Conservation (phyloP, 2,113 vertebrate genomes). For the Taxidea taxus region DNA sequence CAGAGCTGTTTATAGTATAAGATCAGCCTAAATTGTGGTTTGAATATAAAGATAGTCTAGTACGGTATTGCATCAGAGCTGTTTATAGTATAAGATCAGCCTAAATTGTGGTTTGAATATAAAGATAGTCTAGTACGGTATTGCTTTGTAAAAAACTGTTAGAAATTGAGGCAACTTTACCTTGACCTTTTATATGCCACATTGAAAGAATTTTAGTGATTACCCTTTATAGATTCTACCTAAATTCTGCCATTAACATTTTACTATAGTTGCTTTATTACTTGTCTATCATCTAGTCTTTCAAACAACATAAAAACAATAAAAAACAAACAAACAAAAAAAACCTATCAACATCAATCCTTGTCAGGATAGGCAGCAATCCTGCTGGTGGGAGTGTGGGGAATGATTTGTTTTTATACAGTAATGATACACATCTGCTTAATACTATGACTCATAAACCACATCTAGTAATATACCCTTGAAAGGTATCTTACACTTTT, state of each 20-base stretch:
- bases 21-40: neutral
- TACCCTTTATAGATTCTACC: neutral
- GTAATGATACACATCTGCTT: neutral
- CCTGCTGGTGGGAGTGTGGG: neutral
- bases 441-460: neutral
- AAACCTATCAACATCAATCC: neutral
- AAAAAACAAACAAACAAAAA: neutral
- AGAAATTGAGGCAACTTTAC: neutral
- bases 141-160: neutral
- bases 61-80: neutral
- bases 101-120: neutral
- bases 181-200: neutral
- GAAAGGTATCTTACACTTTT: neutral
- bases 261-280: neutral
- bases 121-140: neutral
- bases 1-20: neutral
- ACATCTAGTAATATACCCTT: neutral
- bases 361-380: neutral
- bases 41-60: neutral
- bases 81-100: neutral
- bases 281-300: neutral
- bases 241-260: neutral
- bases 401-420: neutral
- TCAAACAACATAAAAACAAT: neutral
- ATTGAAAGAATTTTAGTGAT: neutral